Percentiles rank a stretch among this genome's conserved stretches.
These are phyloP conservation scores for Palaemon carinicauda DNA, from an alignment of 1,140 invertebrate species.

Conservation along the genomic window DNA sequence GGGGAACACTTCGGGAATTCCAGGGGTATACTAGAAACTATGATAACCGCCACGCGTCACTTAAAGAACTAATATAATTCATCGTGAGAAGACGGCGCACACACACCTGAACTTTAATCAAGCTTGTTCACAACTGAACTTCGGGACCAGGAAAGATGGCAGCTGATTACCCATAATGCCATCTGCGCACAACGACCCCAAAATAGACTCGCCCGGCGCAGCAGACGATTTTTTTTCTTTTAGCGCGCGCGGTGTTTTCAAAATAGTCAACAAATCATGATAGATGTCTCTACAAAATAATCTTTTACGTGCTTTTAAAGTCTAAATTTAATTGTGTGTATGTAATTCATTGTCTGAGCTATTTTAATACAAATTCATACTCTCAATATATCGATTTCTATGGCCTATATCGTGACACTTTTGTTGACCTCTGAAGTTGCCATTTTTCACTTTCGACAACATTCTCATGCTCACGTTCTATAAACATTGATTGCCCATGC, in stretches of 20 bases:
- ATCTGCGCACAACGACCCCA: constrained; percentile 7
- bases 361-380: too few species aligned
- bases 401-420: too few species aligned
- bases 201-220: not conserved
- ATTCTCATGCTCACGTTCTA: too few species aligned
- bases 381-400: too few species aligned
- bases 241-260: constrained; percentile 11
- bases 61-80: constrained; percentile 7
- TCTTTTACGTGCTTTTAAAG: too few species aligned
- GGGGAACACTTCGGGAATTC: too few species aligned
- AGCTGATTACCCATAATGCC: constrained; percentile 54
- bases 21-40: not conserved
- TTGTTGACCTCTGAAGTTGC: too few species aligned
- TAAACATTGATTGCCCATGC: too few species aligned
- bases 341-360: too few species aligned
- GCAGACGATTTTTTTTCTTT: constrained; percentile 25
- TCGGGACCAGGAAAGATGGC: constrained; percentile 36
- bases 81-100: constrained; percentile 24
- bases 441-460: too few species aligned
- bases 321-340: too few species aligned
- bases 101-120: constrained; percentile 34
- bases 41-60: not conserved
- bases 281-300: too few species aligned
- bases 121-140: constrained; percentile 40
- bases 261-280: not conserved